phyloP scores from a whole-genome alignment of 2,113 vertebrate species.

The Pogonocichla stellata region DNA sequence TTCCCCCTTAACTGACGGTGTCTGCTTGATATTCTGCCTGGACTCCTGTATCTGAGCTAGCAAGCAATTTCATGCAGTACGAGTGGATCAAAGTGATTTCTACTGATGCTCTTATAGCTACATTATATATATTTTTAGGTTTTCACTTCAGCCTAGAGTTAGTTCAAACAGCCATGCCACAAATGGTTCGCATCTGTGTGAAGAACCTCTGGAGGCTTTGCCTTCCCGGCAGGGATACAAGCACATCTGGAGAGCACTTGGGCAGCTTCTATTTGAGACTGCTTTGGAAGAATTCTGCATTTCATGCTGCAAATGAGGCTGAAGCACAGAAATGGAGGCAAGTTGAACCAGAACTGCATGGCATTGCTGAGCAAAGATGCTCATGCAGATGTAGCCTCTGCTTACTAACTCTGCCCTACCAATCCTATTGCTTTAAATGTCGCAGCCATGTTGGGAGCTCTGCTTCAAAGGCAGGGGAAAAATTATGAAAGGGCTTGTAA shows the following conservation, averaged over 20 bases:
- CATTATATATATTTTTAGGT: neutral
- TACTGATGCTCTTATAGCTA: neutral
- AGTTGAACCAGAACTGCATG: neutral
- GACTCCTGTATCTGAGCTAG: neutral
- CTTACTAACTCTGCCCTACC: neutral
- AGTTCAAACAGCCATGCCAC: neutral
- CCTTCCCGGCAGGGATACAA: rapidly evolving
- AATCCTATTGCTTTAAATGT: neutral
- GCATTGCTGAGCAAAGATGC: neutral
- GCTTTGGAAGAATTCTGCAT: neutral
- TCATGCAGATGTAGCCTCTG: neutral
- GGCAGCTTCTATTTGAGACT: neutral
- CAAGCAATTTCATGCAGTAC: neutral
- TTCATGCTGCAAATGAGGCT: neutral
- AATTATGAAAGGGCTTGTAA: neutral
- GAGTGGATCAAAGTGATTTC: neutral
- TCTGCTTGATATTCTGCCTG: neutral
- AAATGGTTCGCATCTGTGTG: neutral
- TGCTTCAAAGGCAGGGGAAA: neutral
- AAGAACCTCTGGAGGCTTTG: neutral
- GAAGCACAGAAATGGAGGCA: neutral
- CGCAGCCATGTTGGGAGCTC: neutral
- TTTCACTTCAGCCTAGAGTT: neutral
- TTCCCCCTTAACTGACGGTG: rapidly evolving
- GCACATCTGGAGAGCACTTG: neutral